Percentiles rank a stretch among this genome's conserved stretches.
phyloP scores from a whole-genome alignment of 2,113 vertebrate genomes.

The Lasiurus borealis region DNA sequence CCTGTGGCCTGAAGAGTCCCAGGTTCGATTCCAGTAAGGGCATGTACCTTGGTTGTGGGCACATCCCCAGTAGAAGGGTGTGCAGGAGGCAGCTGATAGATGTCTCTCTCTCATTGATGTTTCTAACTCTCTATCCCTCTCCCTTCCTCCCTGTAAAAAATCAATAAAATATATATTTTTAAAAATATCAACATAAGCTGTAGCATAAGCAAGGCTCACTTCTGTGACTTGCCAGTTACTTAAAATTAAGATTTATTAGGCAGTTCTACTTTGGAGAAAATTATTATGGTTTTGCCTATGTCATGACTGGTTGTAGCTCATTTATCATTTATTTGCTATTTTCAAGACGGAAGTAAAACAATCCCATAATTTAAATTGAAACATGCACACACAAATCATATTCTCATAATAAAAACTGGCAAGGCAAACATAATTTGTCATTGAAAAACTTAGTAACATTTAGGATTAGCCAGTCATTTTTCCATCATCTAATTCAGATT shows the following conservation, averaged over 20 bases:
- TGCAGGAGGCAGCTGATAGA: too few relatives aligned
- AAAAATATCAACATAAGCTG: background rate
- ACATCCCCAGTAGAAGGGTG: too few relatives aligned
- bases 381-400: slow-evolving; percentile 65
- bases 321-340: slow-evolving; percentile 69
- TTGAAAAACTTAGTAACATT: slow-evolving; percentile 50
- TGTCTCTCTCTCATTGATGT: too few relatives aligned
- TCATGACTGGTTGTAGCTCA: slow-evolving; percentile 48
- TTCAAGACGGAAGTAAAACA: slow-evolving; percentile 67
- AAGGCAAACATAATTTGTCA: slow-evolving; percentile 50
- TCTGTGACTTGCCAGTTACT: slow-evolving; percentile 36
- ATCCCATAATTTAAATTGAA: slow-evolving; percentile 68
- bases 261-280: slow-evolving; percentile 64
- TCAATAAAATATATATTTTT: too few relatives aligned
- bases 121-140: too few relatives aligned
- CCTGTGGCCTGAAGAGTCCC: too few relatives aligned
- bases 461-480: slow-evolving; percentile 22
- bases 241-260: slow-evolving; percentile 73
- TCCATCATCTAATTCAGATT: slow-evolving; percentile 23
- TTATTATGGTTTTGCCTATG: slow-evolving; percentile 50
- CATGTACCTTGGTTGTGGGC: too few relatives aligned
- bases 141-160: too few relatives aligned
- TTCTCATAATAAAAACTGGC: slow-evolving; percentile 50
- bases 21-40: too few relatives aligned
- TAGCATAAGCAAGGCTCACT: background rate